Evolutionary conservation across 2,113 vertebrate species (phyloP), one percentile per base, ranked within the genome.

Genomic region (Ictalurus furcatus): DNA sequence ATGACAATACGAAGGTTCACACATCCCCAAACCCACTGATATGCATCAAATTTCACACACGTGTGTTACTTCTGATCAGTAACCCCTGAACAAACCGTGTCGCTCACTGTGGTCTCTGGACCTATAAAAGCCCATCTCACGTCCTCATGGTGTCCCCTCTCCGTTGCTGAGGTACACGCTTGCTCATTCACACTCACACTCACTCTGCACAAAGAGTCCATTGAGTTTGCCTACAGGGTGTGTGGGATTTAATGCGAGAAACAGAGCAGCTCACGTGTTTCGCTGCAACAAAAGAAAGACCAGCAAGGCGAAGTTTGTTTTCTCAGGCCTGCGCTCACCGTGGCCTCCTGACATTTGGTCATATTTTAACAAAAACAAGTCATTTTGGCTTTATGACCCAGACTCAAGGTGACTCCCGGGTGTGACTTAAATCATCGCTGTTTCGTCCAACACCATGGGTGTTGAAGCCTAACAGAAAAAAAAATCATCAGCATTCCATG

Each of bases 121-220:
- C n/a, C 52, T 59, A 11, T 23, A 37, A 84, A 48, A 48, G 52
- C 67, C 21, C 37, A 12, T 76, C 25, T 84, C 23, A 40, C 13
- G 37, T 58, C 79, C 4, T 59, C 6, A 30, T 19, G 8, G 67
- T 34, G 52, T 85, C 83, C 73, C 25, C 5, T 78, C 34, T 73
- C 14, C 23, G 44, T 54, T 40, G 83, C 40, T 30, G 54, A 76
- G 44, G 76, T 78, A 84, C 79, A 87, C 30, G 48, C 30, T 69
- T 28, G 37, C 76, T 81, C 34, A 67, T 59, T 44, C 86, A 87
- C 67, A 80, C 78, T 34, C 21, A 48, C 85, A 74, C 54, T 19
- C 89, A 69, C 80, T 25, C 59, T 73, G 65, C 84, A 93, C 93
- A 92, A 92, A 91, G 91, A 84, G 76, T 85, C 90, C 79, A 90